Base-by-base conservation (phyloP, 2,888 invertebrate species). In the Aproaerema taeniolella region DNA sequence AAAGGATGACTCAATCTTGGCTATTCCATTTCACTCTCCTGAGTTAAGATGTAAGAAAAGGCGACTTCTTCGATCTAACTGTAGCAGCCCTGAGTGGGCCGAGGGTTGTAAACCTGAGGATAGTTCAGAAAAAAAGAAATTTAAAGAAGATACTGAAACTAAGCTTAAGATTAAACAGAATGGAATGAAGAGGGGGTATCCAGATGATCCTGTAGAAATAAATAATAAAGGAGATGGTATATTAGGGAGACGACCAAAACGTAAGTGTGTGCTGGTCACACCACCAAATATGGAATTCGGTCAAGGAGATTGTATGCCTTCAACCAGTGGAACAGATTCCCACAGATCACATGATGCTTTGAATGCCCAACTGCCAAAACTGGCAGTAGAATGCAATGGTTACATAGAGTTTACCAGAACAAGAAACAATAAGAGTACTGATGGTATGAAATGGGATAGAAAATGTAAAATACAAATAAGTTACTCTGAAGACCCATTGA, bases 391-490 rank as follows among this genome's bases (percentile, higher is more conserved):
- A 62, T 86, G 85, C 46, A 79, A 78, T 47, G 85, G 87, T 25
- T 82, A 74, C 41, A 68, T 88, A 38, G 77, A 83, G 52, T 87
- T 87, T 52, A 71, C 70, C 20, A 70, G 80, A 52, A 67, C 70
- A 10, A 69, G 74, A 45, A 82, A 79, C 43, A 77, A 61, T 40
- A 54, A 70, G 16, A 71, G 67, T 49, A 50, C 53, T 47, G 88
- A 81, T 43, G 54, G 58, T 42, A 88, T 85, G 73, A 89, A 88
- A 52, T 91, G 91, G 90, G 87, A 86, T 46, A 75, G 90, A 39
- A 89, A 89, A 32, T 90, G 90, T 58, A 91, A 89, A 59, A 64
- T 91, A 36, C 90, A 90, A 67, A 87, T 91, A 10, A 89, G 89
- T 16, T 91, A 90, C 64, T 88, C 88, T 0, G 81, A 83, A 45